Percentiles rank a stretch among this genome's conserved stretches.
Evolutionary conservation across 1,140 invertebrate species (phyloP).

Genomic region (Zophobas atratus): DNA sequence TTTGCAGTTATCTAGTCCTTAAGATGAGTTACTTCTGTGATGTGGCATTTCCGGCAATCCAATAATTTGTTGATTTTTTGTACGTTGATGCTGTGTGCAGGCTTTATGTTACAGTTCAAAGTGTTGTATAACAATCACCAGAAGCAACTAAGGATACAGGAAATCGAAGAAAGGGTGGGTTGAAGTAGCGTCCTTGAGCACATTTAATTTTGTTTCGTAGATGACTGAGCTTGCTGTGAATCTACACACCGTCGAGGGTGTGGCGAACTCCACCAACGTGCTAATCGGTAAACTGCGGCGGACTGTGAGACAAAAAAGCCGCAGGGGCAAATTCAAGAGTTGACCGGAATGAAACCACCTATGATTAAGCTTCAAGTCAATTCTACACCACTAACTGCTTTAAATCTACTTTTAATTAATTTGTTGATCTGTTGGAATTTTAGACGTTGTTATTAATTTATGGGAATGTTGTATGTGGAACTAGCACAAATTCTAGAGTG

Average conservation of each 20-base stretch:
- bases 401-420: conserved; percentile 2
- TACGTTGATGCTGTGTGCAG: conserved; percentile 57
- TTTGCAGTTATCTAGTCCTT: conserved; percentile 24
- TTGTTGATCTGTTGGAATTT: conserved; percentile 14
- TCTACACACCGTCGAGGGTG: conserved; percentile 68
- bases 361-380: conserved; percentile 22
- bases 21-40: conserved; percentile 37
- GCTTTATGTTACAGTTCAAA: conserved; percentile 61
- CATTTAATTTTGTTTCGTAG: conserved; percentile 62
- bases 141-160: conserved; percentile 57
- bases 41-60: conserved; percentile 53
- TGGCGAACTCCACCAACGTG: conserved; percentile 66
- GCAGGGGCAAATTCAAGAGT: background rate
- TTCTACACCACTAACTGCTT: conserved; percentile 1
- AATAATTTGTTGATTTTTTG: conserved; percentile 60
- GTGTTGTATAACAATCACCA: conserved; percentile 61
- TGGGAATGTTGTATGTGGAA: conserved; percentile 39
- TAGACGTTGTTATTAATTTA: conserved; percentile 34
- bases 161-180: conserved; percentile 69
- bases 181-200: conserved; percentile 29
- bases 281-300: conserved; percentile 55
- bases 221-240: conserved; percentile 70
- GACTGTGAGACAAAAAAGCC: conserved; percentile 19
- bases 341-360: background rate
- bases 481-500: conserved; percentile 28